phyloP scores from a whole-genome alignment of 2,113 vertebrate genomes.

The Meleagris gallopavo region DNA sequence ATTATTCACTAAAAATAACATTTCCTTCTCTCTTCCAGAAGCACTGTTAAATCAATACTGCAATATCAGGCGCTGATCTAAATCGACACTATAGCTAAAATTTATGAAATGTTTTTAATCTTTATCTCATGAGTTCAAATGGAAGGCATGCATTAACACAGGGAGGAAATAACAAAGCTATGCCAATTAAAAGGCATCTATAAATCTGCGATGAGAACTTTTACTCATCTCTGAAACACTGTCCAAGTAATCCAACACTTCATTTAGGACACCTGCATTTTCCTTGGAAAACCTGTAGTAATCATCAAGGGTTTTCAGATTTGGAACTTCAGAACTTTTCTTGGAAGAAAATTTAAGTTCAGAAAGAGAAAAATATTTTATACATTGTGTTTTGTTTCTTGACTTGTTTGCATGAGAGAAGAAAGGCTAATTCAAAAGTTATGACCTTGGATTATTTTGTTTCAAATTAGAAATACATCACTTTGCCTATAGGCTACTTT shows the following conservation, averaged over 20 bases:
- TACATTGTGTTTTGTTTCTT: not conserved
- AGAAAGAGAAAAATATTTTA: not conserved
- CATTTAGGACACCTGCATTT: not conserved
- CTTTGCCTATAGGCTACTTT: not conserved
- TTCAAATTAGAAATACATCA: not conserved
- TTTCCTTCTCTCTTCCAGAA: not conserved
- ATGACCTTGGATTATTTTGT: not conserved
- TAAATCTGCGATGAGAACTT: not conserved
- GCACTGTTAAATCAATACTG: not conserved
- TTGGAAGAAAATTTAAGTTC: not conserved
- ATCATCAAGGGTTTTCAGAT: not conserved
- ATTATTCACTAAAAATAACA: not conserved
- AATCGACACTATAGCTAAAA: not conserved
- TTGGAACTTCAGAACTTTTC: not conserved
- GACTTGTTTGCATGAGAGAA: not conserved
- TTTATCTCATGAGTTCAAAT: not conserved
- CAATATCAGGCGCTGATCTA: not conserved
- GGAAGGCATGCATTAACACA: not conserved
- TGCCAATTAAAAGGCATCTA: not conserved
- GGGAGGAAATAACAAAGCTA: not conserved
- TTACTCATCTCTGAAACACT: not conserved
- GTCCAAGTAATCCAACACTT: not conserved
- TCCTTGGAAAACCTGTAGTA: not conserved
- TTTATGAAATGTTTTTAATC: not conserved
- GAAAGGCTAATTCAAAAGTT: not conserved